Conservation (phyloP, 2,888 invertebrate species). For the Agrochola lychnidis region DNA sequence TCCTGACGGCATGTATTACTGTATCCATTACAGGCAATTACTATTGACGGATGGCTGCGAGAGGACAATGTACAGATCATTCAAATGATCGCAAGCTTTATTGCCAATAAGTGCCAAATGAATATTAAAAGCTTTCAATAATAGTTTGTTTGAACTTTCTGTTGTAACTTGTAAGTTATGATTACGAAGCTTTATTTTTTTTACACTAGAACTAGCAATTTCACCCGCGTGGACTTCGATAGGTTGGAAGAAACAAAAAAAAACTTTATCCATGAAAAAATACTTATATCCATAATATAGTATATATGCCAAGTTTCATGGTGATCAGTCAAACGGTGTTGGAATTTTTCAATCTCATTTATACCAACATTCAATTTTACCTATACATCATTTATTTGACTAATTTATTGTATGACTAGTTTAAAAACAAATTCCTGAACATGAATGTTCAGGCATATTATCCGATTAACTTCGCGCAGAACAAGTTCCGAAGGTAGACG, state of each 20-base stretch:
- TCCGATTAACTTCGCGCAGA: slow-evolving; percentile 7
- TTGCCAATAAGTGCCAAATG: slow-evolving; percentile 51
- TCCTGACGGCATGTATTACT: slow-evolving; percentile 18
- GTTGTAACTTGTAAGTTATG: slow-evolving; percentile 1
- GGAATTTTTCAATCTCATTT: no score
- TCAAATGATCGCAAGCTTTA: slow-evolving; percentile 43
- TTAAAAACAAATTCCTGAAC: not conserved
- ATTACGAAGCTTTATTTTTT: not conserved
- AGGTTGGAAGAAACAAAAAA: not conserved
- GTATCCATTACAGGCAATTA: slow-evolving; percentile 56
- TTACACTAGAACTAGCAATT: not conserved
- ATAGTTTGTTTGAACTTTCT: slow-evolving; percentile 24
- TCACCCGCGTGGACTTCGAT: not conserved
- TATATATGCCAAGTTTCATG: no score
- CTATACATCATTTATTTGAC: not conserved
- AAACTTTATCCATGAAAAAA: not conserved
- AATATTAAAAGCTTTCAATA: slow-evolving; percentile 46
- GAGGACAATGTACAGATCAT: slow-evolving; percentile 52
- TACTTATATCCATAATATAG: no score
- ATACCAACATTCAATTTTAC: not conserved
- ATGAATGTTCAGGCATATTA: not conserved
- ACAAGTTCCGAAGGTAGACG: slow-evolving; percentile 33
- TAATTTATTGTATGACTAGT: not conserved
- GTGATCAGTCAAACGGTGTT: no score
- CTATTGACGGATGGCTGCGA: slow-evolving; percentile 46